A percentile compares a stretch with the other conserved stretches of the same genome.
Conservation (phyloP, 2,797 vertebrate species). For the Argya squamiceps region DNA sequence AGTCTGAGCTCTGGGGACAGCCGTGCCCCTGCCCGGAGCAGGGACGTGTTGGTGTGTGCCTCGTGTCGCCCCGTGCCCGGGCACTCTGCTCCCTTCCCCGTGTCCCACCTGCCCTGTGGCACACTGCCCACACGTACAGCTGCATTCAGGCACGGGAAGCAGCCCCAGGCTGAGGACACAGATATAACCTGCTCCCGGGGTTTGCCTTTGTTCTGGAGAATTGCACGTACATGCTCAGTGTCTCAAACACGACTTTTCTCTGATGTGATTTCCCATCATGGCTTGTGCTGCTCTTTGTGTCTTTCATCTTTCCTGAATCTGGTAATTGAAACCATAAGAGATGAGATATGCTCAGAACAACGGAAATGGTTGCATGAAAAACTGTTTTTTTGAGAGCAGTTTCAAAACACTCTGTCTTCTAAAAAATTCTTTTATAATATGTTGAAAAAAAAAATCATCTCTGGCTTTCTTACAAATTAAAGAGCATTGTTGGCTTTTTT, state of each 20-base stretch:
- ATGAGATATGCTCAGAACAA: neutral
- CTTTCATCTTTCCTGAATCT: neutral
- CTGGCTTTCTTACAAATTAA: neutral
- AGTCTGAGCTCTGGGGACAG: rapidly evolving
- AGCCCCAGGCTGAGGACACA: neutral
- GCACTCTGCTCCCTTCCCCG: too few species aligned
- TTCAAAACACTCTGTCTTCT: neutral
- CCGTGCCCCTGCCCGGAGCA: rapidly evolving
- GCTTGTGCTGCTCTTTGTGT: neutral
- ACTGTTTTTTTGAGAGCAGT: neutral
- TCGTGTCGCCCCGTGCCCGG: too few species aligned
- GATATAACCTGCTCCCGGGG: rapidly evolving
- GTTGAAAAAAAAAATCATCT: neutral
- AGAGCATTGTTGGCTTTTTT: neutral
- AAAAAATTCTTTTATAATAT: neutral
- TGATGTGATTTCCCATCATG: neutral
- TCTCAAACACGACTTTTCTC: neutral
- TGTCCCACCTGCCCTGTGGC: too few species aligned
- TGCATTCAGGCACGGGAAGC: rapidly evolving
- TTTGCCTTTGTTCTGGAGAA: neutral
- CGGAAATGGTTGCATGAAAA: neutral
- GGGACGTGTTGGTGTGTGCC: rapidly evolving
- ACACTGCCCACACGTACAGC: rapidly evolving
- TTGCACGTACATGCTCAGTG: rapidly evolving
- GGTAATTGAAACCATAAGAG: neutral